Conservation (phyloP, 2,113 vertebrate genomes). For the Sphyrna mokarran region DNA sequence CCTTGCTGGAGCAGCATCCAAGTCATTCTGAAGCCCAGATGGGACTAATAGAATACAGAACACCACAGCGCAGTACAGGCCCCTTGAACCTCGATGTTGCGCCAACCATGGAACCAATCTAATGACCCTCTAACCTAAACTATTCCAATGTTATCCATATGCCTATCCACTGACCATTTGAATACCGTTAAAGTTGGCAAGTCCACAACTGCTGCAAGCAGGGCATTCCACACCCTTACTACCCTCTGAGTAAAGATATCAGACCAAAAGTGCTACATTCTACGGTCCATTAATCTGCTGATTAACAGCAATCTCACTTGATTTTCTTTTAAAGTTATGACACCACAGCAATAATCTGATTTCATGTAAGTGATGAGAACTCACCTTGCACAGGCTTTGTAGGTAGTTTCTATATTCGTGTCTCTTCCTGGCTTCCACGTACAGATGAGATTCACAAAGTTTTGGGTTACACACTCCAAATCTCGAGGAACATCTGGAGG, state of each 20-base stretch:
- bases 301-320: neutral
- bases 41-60: no score
- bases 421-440: neutral
- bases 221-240: no score
- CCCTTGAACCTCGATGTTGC: no score
- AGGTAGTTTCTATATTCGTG: neutral
- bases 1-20: neutral
- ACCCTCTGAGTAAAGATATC: no score
- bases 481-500: conserved; percentile 11
- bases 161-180: no score
- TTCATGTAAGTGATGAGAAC: neutral
- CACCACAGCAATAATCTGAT: neutral
- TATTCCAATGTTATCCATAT: no score
- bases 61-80: no score
- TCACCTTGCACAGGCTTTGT: neutral
- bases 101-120: no score
- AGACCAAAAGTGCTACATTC: neutral
- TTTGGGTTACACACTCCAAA: neutral
- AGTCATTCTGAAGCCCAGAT: no score
- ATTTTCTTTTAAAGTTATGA: neutral
- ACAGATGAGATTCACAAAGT: neutral
- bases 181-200: no score
- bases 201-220: no score
- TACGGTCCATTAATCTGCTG: neutral
- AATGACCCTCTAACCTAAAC: no score